Evolutionary conservation across 1,140 invertebrate species (phyloP), one percentile per base, ranked within the genome.

Genomic region (Cotesia typhae): DNA sequence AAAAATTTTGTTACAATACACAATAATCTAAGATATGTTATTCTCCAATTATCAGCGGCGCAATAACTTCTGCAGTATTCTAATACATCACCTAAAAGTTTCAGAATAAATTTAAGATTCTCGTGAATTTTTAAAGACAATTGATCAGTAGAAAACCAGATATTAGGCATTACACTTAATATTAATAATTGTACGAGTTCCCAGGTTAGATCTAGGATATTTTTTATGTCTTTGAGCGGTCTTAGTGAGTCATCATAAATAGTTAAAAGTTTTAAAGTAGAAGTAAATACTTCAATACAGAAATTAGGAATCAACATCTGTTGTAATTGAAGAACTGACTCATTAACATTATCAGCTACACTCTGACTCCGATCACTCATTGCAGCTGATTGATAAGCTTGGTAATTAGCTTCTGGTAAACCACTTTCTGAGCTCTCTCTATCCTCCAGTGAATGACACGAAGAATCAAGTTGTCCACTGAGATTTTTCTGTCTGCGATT

Each of bases 301-400:
- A 84, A 90, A 28, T 81, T 75, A 4, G 88, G 88, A 66, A 89
- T 74, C 7, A 84, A 79, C 74, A 89, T 82, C 79, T 89, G 89
- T 73, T 87, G 85, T 10, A 84, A 70, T 74, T 85, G 85, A 20
- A 88, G 74, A 36, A 82, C 68, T 9, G 81, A 80, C 64, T 83
- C 80, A 70, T 88, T 85, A 52, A 83, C 74, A 38, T 79, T 79
- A 20, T 81, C 77, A 4, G 74, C 75, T 0, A 80, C 35, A 61
- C 76, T 81, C 14, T 76, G 78, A 77, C 77, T 82, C 53, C 77
- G 74, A 7, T 82, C 81, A 41, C 76, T 82, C 17, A 77, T 72
- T 38, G 70, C 17, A 64, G 66, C 80, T 82, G 61, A 64, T 57
- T 79, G 80, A 75, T 80, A 78, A 14, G 73, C 75, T 70, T 83